Base-by-base conservation (phyloP, 2,113 vertebrate genomes). In the Embiotoca jacksoni region DNA sequence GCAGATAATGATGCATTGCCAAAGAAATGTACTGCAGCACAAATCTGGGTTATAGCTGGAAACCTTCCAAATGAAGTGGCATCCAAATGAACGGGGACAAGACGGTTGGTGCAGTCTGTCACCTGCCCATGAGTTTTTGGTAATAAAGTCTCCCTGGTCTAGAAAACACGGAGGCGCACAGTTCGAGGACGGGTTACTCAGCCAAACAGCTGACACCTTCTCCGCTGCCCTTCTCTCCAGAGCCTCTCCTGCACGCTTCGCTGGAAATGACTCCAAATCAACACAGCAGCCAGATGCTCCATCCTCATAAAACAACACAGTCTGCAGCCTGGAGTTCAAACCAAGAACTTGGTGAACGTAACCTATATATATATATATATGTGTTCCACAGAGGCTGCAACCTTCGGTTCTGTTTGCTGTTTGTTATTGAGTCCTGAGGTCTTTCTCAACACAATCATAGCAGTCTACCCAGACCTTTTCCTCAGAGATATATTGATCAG, bases 161-260 rank as follows among this genome's bases (percentile, higher is more conserved):
- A 9, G 8, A 62, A 76, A 72, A 72, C 47, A 67, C 47, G 46
- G 30, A 83, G 52, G 63, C n/a, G 47, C n/a, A 61, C 23, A 65
- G 8, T 72, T 67, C 58, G 36, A 72, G 53, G 61, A 67, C 16
- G 0, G 53, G 31, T 80, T 55, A 32, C 50, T 84, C 57, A 63
- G 63, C 56, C 75, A 75, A 84, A 85, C 78, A 78, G 80, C 80
- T 85, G 85, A 85, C 76, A 82, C 65, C 7, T 68, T 67, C 57
- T 35, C 83, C 59, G 16, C 52, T 71, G 44, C 76, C 75, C 59
- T 62, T 68, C 72, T 63, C 54, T 69, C 73, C 57, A 53, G 69
- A 89, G 72, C 53, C 57, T 73, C 61, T 61, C 50, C 50, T 59
- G 23, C 72, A 85, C 50, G 79, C 82, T 76, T 81, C 74, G 57